phyloP scores from a whole-genome alignment of 2,797 vertebrate species.

The Cheirogaleus major region DNA sequence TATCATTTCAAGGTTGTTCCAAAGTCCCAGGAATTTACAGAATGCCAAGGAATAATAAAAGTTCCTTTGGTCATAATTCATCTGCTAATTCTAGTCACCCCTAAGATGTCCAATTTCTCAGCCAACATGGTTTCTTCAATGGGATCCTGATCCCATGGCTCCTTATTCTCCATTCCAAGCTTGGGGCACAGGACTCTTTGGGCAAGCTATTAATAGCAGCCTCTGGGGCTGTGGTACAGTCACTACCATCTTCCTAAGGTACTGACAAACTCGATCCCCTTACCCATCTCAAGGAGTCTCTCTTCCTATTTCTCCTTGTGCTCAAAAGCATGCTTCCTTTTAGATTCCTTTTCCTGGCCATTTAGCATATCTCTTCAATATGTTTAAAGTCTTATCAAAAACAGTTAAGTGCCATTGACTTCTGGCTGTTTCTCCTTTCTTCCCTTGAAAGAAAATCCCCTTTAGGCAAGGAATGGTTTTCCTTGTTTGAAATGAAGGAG shows the following conservation, averaged over 20 bases:
- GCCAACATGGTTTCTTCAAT: not conserved
- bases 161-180: not conserved
- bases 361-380: not conserved
- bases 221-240: not conserved
- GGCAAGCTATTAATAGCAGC: not conserved
- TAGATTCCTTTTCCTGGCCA: not conserved
- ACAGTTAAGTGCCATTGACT: not conserved
- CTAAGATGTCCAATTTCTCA: not conserved
- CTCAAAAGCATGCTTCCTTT: not conserved
- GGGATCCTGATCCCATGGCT: not conserved
- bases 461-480: not conserved
- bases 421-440: not conserved
- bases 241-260: not conserved
- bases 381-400: not conserved
- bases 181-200: not conserved
- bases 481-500: not conserved
- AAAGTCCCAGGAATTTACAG: not conserved
- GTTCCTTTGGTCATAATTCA: not conserved
- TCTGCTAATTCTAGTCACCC: no score
- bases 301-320: not conserved
- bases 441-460: not conserved
- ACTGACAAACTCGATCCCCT: not conserved
- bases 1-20: not conserved
- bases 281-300: not conserved
- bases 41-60: not conserved